phyloP scores from a whole-genome alignment of 2,797 vertebrate species.

The Chelon labrosus region DNA sequence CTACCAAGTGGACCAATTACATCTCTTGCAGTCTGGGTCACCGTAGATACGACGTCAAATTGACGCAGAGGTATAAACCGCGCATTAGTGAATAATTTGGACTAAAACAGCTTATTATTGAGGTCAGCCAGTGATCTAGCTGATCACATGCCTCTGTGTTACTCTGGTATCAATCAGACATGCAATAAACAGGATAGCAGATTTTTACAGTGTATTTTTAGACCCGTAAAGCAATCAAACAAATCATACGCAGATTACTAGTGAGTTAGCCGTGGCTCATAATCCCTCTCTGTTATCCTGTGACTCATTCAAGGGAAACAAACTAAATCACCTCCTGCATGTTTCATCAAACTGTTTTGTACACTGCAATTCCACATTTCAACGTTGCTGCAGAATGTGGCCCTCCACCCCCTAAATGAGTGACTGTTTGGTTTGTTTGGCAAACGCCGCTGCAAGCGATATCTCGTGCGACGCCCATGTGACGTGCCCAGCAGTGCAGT shows the following conservation, averaged over 20 bases:
- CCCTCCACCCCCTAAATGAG: constrained; percentile 12
- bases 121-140: too few relatives aligned
- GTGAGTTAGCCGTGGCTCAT: too few relatives aligned
- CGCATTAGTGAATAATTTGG: too few relatives aligned
- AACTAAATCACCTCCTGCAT: constrained; percentile 17
- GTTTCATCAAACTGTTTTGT: constrained; percentile 8
- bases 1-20: too few relatives aligned
- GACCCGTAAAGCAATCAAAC: not conserved
- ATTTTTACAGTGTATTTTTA: too few relatives aligned
- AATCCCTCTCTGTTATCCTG: constrained; percentile 16
- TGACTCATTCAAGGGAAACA: constrained; percentile 17
- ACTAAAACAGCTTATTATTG: too few relatives aligned
- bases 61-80: too few relatives aligned
- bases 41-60: too few relatives aligned
- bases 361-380: constrained; percentile 8
- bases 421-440: constrained; percentile 57
- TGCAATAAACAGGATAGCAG: too few relatives aligned
- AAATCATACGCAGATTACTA: not conserved
- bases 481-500: constrained; percentile 8
- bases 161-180: too few relatives aligned
- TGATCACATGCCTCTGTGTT: too few relatives aligned
- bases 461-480: constrained; percentile 26
- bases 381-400: constrained; percentile 9
- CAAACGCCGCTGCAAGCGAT: constrained; percentile 32
- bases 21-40: too few relatives aligned